Evolutionary conservation across 2,888 invertebrate species (phyloP), one percentile per base, ranked within the genome.

Genomic region (Metopia argyrocephala): DNA sequence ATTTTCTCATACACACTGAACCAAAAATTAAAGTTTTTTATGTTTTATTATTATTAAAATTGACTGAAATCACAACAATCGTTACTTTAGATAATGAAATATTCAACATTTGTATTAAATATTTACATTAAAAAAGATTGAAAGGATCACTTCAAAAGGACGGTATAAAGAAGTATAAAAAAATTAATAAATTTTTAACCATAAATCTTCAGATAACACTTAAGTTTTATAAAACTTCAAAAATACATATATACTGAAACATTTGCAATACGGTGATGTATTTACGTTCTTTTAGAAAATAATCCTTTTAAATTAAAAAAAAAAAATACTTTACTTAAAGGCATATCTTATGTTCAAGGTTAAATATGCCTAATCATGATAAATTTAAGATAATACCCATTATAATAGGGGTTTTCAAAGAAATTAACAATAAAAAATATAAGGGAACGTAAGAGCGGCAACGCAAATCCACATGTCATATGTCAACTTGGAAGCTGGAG

Each of bases 321-420:
- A 38, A 38, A 12, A 9, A 12, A 1, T 38, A 12, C 38, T n/a
- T n/a, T n/a, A n/a, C n/a, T n/a, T n/a, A 38, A 6, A 38, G 15
- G 15, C 15, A 38, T 31, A 52, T 65, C 21, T 28, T 20, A 4
- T 28, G n/a, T 57, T 57, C 57, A 57, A 57, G 57, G 57, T 57
- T 57, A 57, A 57, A 57, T 57, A 4, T 54, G 25, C 54, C 25
- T 54, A 25, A 54, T 54, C 25, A 25, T 54, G 54, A 54, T 54
- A 31, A 57, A 28, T 31, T 31, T 57, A 31, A 57, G 20, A 57
- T 57, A 15, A 28, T 56, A 56, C 18, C 12, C 18, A 28, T 27
- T n/a, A n/a, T n/a, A n/a, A n/a, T n/a, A n/a, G n/a, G n/a, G n/a
- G n/a, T n/a, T n/a, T n/a, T n/a, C n/a, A n/a, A n/a, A n/a, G n/a